Conservation (phyloP, 2,888 invertebrate genomes). For the Ormyrus nitidulus region DNA sequence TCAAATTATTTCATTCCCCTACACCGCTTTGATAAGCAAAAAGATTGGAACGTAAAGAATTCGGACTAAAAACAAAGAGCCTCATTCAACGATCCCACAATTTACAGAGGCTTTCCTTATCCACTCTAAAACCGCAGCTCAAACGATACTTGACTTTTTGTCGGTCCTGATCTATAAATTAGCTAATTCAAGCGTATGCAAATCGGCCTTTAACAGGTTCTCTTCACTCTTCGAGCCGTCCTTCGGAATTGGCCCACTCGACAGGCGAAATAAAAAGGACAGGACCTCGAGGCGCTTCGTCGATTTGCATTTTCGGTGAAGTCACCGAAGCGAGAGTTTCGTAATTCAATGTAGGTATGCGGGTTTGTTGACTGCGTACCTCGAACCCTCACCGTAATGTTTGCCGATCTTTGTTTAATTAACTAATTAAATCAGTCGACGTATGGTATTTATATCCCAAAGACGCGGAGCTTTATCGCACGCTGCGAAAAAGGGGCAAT, state of each 20-base stretch:
- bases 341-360: not conserved
- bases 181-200: not conserved
- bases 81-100: too few species aligned
- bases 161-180: not conserved
- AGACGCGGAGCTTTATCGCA: not conserved
- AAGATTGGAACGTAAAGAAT: too few species aligned
- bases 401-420: not conserved
- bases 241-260: not conserved
- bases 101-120: too few species aligned
- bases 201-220: not conserved
- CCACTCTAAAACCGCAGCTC: not conserved
- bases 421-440: conserved; percentile 29
- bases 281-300: not conserved
- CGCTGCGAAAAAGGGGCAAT: not conserved
- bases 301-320: conserved; percentile 24
- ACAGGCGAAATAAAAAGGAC: not conserved
- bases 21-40: too few species aligned
- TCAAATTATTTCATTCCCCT: too few species aligned
- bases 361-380: not conserved
- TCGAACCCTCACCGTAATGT: not conserved
- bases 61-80: too few species aligned
- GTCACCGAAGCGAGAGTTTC: not conserved
- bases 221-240: not conserved
- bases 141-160: not conserved
- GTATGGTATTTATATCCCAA: not conserved